Conservation (phyloP, 2,888 invertebrate genomes). For the Cephus rjabovi region DNA sequence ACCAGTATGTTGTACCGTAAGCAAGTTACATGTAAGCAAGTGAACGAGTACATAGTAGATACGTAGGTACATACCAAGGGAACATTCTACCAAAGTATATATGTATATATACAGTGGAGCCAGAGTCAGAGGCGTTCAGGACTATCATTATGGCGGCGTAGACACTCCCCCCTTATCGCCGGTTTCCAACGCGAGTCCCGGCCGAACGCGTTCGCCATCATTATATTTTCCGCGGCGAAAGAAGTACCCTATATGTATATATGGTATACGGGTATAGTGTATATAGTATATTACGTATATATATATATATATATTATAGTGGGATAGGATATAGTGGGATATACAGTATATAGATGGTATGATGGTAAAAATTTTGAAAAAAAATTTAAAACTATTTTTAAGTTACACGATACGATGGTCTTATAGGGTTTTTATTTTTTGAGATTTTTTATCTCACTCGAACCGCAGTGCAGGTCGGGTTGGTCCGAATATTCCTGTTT, state of each 20-base stretch:
- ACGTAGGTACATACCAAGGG: slow-evolving; percentile 17
- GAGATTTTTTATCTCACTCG: not conserved
- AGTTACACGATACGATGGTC: not conserved
- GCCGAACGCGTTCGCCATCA: slow-evolving; percentile 52
- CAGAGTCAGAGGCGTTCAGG: slow-evolving; percentile 57
- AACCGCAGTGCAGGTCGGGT: no score
- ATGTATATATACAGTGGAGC: slow-evolving; percentile 34
- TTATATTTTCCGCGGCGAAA: slow-evolving; percentile 59
- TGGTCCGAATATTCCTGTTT: not conserved
- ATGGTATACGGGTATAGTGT: not conserved
- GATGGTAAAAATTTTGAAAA: not conserved
- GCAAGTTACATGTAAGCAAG: not conserved
- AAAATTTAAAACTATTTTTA: not conserved
- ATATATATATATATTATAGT: not conserved
- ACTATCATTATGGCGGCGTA: slow-evolving; percentile 66
- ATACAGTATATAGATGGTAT: not conserved
- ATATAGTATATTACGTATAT: not conserved
- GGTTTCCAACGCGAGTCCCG: slow-evolving; percentile 58
- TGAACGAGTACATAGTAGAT: slow-evolving; percentile 13
- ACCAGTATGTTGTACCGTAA: not conserved
- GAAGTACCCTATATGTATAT: slow-evolving; percentile 16
- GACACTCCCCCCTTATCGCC: slow-evolving; percentile 66
- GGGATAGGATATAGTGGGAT: not conserved
- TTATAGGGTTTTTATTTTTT: not conserved
- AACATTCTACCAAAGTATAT: slow-evolving; percentile 9